phyloP scores from a whole-genome alignment of 2,888 invertebrate species.

The Tineola bisselliella region DNA sequence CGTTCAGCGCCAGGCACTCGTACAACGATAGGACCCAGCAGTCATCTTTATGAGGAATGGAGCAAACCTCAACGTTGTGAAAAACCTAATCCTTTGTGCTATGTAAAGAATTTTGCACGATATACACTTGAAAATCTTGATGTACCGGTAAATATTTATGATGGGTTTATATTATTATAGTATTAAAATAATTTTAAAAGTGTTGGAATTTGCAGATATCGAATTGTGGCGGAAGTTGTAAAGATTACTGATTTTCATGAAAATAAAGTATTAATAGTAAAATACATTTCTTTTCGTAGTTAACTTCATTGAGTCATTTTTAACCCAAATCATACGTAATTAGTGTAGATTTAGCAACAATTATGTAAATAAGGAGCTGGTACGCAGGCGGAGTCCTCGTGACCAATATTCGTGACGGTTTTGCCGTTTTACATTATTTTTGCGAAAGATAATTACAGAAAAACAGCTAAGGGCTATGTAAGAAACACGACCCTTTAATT shows the following conservation, averaged over 20 bases:
- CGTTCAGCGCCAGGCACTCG: conserved; percentile 70
- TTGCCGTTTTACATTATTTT: conserved; percentile 28
- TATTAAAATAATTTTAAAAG: not conserved
- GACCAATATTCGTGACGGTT: conserved; percentile 27
- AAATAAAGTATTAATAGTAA: too few species aligned
- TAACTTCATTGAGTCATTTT: not conserved
- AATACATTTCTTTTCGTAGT: not conserved
- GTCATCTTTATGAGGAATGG: conserved; percentile 65
- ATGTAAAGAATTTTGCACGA: not conserved
- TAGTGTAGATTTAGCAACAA: conserved; percentile 1
- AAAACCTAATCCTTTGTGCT: not conserved
- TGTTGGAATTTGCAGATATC: too few species aligned
- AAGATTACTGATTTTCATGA: too few species aligned
- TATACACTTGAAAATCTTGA: not conserved
- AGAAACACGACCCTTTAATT: conserved; percentile 12
- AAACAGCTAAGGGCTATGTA: conserved; percentile 21
- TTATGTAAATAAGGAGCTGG: conserved; percentile 8
- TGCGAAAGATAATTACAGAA: conserved; percentile 31
- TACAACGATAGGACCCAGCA: conserved; percentile 63
- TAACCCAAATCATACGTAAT: not conserved
- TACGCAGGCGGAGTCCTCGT: conserved; percentile 16
- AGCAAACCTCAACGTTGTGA: conserved; percentile 21
- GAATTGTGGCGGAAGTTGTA: too few species aligned
- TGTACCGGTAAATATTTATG: not conserved
- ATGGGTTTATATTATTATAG: too few species aligned